Base-by-base conservation (phyloP, 1,140 invertebrate genomes). In the Panulirus ornatus region DNA sequence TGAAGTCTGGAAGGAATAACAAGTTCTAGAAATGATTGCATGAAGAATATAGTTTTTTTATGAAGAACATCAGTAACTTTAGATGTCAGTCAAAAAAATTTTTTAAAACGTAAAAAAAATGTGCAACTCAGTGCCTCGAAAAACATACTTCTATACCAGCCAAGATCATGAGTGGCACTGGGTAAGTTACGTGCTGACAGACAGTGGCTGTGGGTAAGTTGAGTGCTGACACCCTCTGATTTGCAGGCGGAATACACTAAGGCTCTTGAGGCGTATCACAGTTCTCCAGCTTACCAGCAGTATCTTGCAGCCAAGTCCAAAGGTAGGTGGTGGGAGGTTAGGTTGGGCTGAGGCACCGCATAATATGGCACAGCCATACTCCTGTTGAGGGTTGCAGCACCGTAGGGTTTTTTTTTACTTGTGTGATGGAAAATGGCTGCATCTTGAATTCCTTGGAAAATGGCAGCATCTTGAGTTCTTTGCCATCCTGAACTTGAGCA, bases 181-280 rank as follows among this genome's bases (percentile, higher is more conserved):
- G 3, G 54, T 3, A 22, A 58, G 54, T 58, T 58, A 58, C 19
- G 19, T 58, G 54, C 54, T 58, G 54, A 22, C 19, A 36, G 58
- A 40, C n/a, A 40, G 14, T 58, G 38, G 51, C 81, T 36, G 47
- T 34, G 81, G 81, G 70, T 78, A 86, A 44, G 75, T 54, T 42
- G 30, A 30, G 22, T 58, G 87, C 75, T 90, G 75, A 84, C 51
- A 27, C 42, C 54, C 51, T 88, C 34, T 88, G 79, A 66, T 88
- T 88, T 88, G 54, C 90, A 88, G 91, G 83, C 84, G 86, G 97
- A 99, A 93, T 99, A 99, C 94, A 98, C 98, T 93, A 98, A 99
- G 94, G 96, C 96, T 89, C 94, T 99, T 93, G 99, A 99, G 95
- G 96, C 96, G n/a, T 99, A 99, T 94, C 98, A 99, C 94, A 99